Conservation (phyloP, 2,888 invertebrate species). For the Timema podura region DNA sequence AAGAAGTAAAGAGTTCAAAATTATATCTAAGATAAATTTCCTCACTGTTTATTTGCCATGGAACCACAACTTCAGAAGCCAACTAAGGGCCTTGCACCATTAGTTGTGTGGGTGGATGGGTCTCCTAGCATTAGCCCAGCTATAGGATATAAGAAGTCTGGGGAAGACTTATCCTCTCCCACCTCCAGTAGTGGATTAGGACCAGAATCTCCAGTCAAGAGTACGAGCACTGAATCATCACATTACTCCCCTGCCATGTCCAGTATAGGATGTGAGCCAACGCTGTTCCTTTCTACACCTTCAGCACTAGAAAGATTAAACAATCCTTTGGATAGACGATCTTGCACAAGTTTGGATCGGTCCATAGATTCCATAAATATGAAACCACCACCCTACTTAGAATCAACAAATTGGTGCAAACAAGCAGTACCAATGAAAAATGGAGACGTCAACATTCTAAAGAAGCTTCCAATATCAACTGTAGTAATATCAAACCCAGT, state of each 20-base stretch:
- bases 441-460: background rate
- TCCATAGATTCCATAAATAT: background rate
- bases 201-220: conserved; percentile 45
- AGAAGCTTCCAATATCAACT: background rate
- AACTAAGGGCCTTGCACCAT: conserved; percentile 39
- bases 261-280: conserved; percentile 34
- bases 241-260: conserved; percentile 40
- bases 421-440: background rate
- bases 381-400: background rate
- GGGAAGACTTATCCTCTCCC: conserved; percentile 39
- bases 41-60: conserved; percentile 18
- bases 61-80: conserved; percentile 24
- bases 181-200: conserved; percentile 49
- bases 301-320: no score
- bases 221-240: conserved; percentile 30
- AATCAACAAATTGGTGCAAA: background rate
- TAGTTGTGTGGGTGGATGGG: conserved; percentile 43
- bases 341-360: no score
- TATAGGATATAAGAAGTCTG: conserved; percentile 33
- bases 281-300: background rate
- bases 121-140: conserved; percentile 41
- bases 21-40: no score
- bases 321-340: no score
- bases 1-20: no score
- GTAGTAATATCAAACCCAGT: conserved; percentile 19